A percentile compares a stretch with the other conserved stretches of the same genome.
Evolutionary conservation across 2,797 vertebrate species (phyloP).

Genomic region (Ispidina lecontei): DNA sequence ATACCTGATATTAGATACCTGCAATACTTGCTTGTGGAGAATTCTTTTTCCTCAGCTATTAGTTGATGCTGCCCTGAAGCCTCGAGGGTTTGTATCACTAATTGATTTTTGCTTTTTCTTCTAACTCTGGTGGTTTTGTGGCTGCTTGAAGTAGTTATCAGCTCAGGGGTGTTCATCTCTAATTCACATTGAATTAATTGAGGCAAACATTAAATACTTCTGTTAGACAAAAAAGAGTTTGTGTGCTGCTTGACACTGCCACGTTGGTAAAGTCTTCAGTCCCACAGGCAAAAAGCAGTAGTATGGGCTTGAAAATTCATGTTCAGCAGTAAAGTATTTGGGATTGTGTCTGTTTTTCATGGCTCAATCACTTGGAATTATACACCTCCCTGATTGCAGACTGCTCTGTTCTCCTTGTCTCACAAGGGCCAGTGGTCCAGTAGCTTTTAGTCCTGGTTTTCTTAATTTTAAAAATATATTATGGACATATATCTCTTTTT

Average conservation of each 20-base stretch:
- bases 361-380: not conserved
- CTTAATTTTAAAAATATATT: not conserved
- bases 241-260: not conserved
- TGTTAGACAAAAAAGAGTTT: not conserved
- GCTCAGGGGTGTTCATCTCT: not conserved
- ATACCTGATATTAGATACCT: not conserved
- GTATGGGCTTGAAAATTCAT: not conserved
- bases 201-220: not conserved
- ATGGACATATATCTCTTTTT: not conserved
- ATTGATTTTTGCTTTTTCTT: constrained; percentile 15
- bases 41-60: not conserved
- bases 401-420: not conserved
- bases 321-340: not conserved
- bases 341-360: not conserved
- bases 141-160: not conserved
- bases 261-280: not conserved
- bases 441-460: not conserved
- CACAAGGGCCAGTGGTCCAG: not conserved
- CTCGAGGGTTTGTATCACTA: not conserved
- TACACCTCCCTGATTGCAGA: not conserved
- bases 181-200: not conserved
- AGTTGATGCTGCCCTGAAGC: not conserved
- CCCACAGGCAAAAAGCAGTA: not conserved
- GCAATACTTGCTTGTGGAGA: not conserved
- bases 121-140: constrained; percentile 11